Conservation (phyloP, 2,888 invertebrate species). For the Pseudococcus viburni region DNA sequence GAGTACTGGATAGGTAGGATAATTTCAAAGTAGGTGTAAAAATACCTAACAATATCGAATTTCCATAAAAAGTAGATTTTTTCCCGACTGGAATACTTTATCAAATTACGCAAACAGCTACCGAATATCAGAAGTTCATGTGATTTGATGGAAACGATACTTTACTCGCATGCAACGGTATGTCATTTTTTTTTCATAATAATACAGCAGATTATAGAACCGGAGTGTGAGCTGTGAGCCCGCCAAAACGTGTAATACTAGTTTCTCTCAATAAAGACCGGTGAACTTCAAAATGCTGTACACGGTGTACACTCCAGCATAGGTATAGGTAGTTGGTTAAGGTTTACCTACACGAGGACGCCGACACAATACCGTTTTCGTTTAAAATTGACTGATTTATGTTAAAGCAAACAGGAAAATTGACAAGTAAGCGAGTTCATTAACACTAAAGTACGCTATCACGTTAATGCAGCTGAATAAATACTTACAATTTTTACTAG, state of each 20-base stretch:
- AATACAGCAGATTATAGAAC: neutral
- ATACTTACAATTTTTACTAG: constrained; percentile 52
- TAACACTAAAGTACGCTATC: constrained; percentile 48
- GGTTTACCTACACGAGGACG: neutral
- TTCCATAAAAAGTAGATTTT: too few species aligned
- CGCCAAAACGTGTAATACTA: constrained; percentile 9
- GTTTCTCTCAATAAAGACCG: neutral
- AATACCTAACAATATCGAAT: too few species aligned
- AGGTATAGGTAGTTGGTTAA: neutral
- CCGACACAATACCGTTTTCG: neutral
- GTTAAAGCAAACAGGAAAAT: constrained; percentile 42
- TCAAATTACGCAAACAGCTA: neutral
- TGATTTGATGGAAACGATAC: neutral
- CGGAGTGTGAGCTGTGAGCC: neutral
- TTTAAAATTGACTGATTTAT: constrained; percentile 43
- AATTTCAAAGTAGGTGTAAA: too few species aligned
- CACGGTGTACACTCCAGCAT: neutral
- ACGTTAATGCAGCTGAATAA: constrained; percentile 46
- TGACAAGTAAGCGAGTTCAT: constrained; percentile 54
- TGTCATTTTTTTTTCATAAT: neutral
- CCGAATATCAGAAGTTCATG: neutral
- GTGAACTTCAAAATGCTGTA: neutral
- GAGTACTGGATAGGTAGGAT: too few species aligned
- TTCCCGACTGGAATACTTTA: neutral
- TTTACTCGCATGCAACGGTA: neutral